Percentiles rank a stretch among this genome's conserved stretches.
These are phyloP conservation scores for Octodon degus DNA, from an alignment of 2,113 vertebrate species.

Conservation along the genomic window DNA sequence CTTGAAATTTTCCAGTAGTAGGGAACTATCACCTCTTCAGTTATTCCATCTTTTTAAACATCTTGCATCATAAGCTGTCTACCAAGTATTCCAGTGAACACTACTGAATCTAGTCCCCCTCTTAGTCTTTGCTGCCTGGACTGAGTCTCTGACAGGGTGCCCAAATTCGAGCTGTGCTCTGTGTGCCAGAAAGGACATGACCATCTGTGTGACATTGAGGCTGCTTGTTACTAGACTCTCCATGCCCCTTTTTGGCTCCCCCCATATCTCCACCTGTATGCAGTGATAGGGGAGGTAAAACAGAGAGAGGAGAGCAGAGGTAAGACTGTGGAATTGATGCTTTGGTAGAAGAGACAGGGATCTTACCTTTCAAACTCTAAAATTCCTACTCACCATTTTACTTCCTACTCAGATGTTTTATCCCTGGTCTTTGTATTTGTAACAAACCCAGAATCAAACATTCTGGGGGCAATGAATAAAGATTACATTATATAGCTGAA, in stretches of 20 bases:
- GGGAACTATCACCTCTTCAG: background rate
- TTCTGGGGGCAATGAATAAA: background rate
- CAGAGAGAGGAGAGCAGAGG: no score
- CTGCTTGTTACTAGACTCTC: background rate
- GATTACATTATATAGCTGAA: background rate
- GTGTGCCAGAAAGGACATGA: background rate
- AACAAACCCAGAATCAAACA: background rate
- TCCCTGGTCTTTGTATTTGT: background rate
- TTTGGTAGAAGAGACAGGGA: background rate
- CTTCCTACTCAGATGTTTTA: background rate
- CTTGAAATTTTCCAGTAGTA: background rate
- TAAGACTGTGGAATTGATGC: background rate
- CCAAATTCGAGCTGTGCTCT: background rate
- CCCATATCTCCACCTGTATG: background rate
- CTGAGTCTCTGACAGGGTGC: background rate
- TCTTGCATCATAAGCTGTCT: background rate
- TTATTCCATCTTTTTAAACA: background rate
- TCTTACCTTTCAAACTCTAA: background rate
- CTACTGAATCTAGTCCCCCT: background rate
- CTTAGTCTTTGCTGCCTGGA: background rate
- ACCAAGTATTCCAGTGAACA: background rate
- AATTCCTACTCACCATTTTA: background rate
- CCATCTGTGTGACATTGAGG: no score
- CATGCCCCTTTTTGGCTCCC: background rate
- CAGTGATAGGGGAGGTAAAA: background rate